Conservation (phyloP, 2,113 vertebrate genomes). For the Rhagologus leucostigma region DNA sequence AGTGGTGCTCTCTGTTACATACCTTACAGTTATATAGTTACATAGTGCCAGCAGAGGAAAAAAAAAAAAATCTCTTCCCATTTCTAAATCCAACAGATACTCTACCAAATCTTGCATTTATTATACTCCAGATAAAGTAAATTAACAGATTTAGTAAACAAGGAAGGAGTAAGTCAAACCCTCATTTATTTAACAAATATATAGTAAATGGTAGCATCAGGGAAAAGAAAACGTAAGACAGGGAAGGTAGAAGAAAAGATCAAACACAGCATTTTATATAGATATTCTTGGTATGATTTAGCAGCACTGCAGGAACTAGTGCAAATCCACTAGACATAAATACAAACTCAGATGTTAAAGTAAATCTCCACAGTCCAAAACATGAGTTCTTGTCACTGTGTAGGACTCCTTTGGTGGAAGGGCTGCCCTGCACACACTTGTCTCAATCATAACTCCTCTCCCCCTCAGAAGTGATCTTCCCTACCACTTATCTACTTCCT, state of each 20-base stretch:
- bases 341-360: neutral
- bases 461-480: neutral
- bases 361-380: neutral
- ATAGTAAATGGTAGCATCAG: neutral
- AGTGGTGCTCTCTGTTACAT: neutral
- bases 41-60: neutral
- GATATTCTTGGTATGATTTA: neutral
- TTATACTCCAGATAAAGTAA: neutral
- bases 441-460: neutral
- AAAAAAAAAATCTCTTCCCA: neutral
- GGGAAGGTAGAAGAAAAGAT: neutral
- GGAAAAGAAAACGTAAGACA: neutral
- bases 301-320: neutral
- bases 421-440: neutral
- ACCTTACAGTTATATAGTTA: too few species aligned
- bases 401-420: neutral
- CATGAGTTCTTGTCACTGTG: neutral
- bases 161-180: neutral
- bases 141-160: neutral
- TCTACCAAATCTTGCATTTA: neutral
- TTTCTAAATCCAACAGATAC: neutral
- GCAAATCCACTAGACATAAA: neutral
- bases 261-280: neutral
- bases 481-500: neutral
- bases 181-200: neutral